A percentile compares a stretch with the other conserved stretches of the same genome.
phyloP scores from a whole-genome alignment of 23 tunicate species.

The Diplosoma virens region DNA sequence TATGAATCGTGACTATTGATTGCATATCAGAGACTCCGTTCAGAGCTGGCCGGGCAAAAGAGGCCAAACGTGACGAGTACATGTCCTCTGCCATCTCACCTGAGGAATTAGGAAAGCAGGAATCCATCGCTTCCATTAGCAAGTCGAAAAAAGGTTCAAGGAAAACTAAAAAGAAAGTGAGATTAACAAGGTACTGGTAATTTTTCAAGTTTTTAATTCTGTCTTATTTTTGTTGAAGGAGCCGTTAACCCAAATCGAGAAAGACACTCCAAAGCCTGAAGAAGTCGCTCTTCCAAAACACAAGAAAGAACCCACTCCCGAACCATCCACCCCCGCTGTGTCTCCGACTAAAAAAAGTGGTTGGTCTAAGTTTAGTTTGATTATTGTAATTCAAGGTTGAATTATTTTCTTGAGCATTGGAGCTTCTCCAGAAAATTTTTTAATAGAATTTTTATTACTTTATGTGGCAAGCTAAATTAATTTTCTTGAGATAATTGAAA shows the following conservation, averaged over 20 bases:
- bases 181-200: background rate
- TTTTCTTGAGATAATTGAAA: no score
- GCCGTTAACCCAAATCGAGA: conserved; percentile 24
- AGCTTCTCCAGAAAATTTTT: no score
- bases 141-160: conserved; percentile 37
- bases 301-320: background rate
- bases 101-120: conserved; percentile 36
- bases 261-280: conserved; percentile 22
- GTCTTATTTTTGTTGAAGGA: background rate
- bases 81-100: conserved; percentile 26
- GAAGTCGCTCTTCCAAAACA: background rate
- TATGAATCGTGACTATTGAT: no score
- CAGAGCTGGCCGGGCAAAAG: conserved; percentile 58
- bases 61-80: conserved; percentile 47
- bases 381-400: no score
- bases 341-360: conserved; percentile 16
- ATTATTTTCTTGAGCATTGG: no score
- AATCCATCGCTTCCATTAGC: conserved; percentile 35
- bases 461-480: no score
- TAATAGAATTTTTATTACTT: no score
- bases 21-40: conserved; percentile 68
- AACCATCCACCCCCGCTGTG: background rate
- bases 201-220: background rate
- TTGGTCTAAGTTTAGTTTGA: no score
- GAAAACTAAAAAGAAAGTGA: conserved; percentile 38